These are phyloP conservation scores for Lepidostoma basale DNA, from an alignment of 1,140 invertebrate species.

Conservation along the genomic window DNA sequence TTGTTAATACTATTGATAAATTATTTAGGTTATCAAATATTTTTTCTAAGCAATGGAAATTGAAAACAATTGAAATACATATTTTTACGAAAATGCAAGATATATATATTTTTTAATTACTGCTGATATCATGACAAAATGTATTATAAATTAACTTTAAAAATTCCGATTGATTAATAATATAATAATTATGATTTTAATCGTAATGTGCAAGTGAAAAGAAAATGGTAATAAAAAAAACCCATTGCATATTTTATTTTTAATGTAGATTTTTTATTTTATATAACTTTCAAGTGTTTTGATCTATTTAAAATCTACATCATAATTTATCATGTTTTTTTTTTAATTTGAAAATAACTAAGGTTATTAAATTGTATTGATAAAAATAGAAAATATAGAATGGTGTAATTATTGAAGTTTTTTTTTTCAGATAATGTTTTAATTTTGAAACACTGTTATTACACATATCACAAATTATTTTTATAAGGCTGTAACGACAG, in stretches of 20 bases:
- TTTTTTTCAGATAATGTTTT: no score
- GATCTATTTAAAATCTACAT: not conserved
- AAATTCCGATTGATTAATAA: not conserved
- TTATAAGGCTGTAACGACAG: no score
- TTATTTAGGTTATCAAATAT: not conserved
- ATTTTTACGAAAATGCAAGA: not conserved
- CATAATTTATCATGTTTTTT: not conserved
- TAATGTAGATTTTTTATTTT: not conserved
- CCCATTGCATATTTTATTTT: not conserved
- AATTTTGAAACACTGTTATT: no score
- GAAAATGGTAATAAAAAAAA: no score
- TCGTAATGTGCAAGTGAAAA: no score
- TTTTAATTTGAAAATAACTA: not conserved
- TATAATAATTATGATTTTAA: not conserved
- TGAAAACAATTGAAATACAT: not conserved
- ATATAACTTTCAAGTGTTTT: not conserved
- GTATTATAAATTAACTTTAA: not conserved
- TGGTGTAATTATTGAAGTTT: no score
- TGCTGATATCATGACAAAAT: not conserved
- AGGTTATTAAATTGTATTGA: not conserved
- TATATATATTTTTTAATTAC: not conserved
- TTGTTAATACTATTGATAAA: not conserved
- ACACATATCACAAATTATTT: no score
- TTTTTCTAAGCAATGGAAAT: not conserved
- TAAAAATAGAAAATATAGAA: no score